phyloP scores from a whole-genome alignment of 2,888 invertebrate species.

The Troides oblongomaculatus region DNA sequence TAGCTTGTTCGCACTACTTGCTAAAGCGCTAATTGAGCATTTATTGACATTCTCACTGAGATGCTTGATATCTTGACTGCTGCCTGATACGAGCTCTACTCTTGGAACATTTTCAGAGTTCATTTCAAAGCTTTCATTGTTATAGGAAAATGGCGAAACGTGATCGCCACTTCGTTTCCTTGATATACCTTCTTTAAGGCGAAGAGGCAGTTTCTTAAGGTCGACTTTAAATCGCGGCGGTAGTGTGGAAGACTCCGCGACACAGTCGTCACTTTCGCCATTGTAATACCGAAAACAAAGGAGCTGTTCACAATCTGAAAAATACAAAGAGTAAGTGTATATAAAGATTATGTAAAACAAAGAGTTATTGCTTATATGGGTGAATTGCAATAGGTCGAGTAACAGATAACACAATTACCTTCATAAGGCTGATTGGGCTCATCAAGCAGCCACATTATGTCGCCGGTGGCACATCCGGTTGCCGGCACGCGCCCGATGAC shows the following conservation, averaged over 20 bases:
- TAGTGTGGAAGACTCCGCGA: constrained; percentile 80
- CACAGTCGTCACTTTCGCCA: constrained; percentile 82
- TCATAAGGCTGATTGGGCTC: constrained; percentile 82
- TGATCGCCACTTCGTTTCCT: constrained; percentile 73
- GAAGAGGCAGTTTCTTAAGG: constrained; percentile 79
- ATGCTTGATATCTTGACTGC: constrained; percentile 70
- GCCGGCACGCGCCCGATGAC: constrained; percentile 76
- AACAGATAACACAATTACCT: constrained; percentile 60
- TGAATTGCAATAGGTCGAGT: background rate
- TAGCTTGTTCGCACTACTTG: constrained; percentile 69
- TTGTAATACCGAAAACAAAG: constrained; percentile 86
- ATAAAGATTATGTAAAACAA: background rate
- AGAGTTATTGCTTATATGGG: background rate
- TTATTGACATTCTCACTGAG: constrained; percentile 76
- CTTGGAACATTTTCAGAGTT: constrained; percentile 67
- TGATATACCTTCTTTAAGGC: constrained; percentile 76
- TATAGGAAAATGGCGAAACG: constrained; percentile 71
- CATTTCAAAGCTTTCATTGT: constrained; percentile 77
- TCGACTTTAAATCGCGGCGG: constrained; percentile 76
- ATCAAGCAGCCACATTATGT: constrained; percentile 86
- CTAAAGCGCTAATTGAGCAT: constrained; percentile 80
- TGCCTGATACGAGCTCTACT: constrained; percentile 64
- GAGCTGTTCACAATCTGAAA: constrained; percentile 84
- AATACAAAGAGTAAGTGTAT: constrained; percentile 1
- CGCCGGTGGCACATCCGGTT: constrained; percentile 79